Conservation (phyloP, 2,113 vertebrate species). For the Ranitomeya imitator region DNA sequence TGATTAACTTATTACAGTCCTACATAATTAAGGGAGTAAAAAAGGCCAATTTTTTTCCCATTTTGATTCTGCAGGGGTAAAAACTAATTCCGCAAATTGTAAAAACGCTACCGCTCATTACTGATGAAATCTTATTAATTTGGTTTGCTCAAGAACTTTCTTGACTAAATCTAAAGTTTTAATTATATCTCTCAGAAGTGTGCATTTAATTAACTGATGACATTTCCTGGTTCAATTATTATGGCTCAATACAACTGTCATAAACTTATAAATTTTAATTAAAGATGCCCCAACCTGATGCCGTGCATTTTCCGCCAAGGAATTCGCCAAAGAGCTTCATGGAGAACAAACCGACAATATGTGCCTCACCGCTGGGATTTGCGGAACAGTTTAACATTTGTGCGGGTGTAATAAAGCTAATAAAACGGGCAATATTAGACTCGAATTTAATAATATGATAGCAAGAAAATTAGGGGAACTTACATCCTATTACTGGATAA, state of each 20-base stretch:
- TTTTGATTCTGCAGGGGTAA: not conserved
- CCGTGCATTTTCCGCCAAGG: conserved; percentile 66
- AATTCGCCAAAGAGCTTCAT: conserved; percentile 75
- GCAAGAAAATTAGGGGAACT: not conserved
- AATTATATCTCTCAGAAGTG: conserved; percentile 71
- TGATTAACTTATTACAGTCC: not conserved
- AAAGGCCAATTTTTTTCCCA: not conserved
- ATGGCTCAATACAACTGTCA: conserved; percentile 72
- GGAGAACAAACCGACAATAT: conserved; percentile 73
- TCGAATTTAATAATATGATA: conserved; percentile 63
- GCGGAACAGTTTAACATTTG: conserved; percentile 76
- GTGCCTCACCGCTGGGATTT: conserved; percentile 73
- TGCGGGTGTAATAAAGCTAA: conserved; percentile 72
- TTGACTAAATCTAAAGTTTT: conserved; percentile 69
- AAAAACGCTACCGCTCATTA: conserved; percentile 55
- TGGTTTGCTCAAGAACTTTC: conserved; percentile 62
- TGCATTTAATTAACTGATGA: conserved; percentile 76
- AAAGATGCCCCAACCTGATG: conserved; percentile 67
- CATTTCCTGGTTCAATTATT: conserved; percentile 74
- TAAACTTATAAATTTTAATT: conserved; percentile 80
- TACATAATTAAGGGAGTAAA: not conserved
- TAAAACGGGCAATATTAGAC: conserved; percentile 63
- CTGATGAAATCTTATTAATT: conserved; percentile 63
- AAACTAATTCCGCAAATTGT: conserved; percentile 22
- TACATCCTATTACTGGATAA: not conserved